Evolutionary conservation across 2,113 vertebrate species (phyloP).

Genomic region (Dascyllus trimaculatus): DNA sequence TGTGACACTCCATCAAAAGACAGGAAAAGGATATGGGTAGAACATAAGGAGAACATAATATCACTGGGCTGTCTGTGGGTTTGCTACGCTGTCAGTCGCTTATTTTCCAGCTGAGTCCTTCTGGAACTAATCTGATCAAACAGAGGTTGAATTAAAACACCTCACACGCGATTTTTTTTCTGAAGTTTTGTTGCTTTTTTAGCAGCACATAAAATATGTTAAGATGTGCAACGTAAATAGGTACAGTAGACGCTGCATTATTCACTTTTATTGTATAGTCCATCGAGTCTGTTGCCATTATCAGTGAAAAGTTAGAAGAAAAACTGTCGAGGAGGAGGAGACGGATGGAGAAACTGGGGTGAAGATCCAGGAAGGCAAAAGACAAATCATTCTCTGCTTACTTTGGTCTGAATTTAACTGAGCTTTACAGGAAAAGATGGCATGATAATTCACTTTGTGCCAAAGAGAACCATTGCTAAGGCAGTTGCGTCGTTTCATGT

Average conservation of each 20-base stretch:
- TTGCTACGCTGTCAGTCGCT: not conserved
- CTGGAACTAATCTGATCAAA: too few relatives aligned
- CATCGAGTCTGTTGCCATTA: not conserved
- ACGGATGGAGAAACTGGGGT: not conserved
- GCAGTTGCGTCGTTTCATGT: too few relatives aligned
- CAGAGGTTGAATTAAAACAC: too few relatives aligned
- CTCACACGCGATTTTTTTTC: too few relatives aligned
- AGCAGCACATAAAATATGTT: not conserved
- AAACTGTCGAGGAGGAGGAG: not conserved
- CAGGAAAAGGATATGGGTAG: constrained; percentile 36
- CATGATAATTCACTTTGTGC: constrained; percentile 23
- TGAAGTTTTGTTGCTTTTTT: too few relatives aligned
- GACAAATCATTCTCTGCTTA: constrained; percentile 11
- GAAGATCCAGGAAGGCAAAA: constrained; percentile 10
- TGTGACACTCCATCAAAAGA: constrained; percentile 24
- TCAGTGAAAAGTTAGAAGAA: not conserved
- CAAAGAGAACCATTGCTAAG: constrained; percentile 14
- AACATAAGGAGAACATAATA: not conserved
- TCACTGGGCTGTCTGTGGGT: not conserved
- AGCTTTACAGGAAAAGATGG: constrained; percentile 24
- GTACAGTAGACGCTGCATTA: not conserved
- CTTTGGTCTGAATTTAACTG: constrained; percentile 26
- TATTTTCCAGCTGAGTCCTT: not conserved
- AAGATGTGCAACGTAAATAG: not conserved
- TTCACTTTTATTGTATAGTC: not conserved